phyloP scores from a whole-genome alignment of 2,888 invertebrate genomes.

The Thymelicus lineola region DNA sequence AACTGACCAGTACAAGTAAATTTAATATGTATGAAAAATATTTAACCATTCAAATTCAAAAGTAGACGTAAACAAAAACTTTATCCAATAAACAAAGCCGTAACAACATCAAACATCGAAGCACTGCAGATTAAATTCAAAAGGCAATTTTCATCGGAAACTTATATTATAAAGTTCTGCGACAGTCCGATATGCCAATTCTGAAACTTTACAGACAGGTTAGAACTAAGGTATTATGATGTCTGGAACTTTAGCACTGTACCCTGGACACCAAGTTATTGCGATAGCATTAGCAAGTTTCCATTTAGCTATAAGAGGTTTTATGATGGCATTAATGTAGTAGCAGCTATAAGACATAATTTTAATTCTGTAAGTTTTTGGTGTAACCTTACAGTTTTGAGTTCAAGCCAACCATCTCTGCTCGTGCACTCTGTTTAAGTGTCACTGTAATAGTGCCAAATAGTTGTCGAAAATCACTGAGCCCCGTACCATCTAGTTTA shows the following conservation, averaged over 20 bases:
- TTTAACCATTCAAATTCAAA: neutral
- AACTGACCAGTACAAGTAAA: too few species aligned
- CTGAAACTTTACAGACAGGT: slow-evolving; percentile 49
- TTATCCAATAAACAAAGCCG: slow-evolving; percentile 28
- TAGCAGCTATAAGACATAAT: neutral
- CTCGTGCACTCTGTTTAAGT: too few species aligned
- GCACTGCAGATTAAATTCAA: slow-evolving; percentile 31
- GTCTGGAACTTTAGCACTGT: slow-evolving; percentile 26
- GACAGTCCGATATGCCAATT: slow-evolving; percentile 50
- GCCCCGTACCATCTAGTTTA: too few species aligned
- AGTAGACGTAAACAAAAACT: slow-evolving; percentile 23
- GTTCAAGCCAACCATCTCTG: too few species aligned
- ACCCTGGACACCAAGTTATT: slow-evolving; percentile 7
- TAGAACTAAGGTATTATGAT: slow-evolving; percentile 23
- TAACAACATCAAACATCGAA: slow-evolving; percentile 26
- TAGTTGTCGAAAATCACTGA: too few species aligned
- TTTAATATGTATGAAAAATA: too few species aligned
- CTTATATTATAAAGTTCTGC: slow-evolving; percentile 36
- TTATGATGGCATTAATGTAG: neutral
- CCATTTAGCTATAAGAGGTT: neutral
- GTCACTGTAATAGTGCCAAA: too few species aligned
- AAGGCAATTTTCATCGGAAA: slow-evolving; percentile 33
- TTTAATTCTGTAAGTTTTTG: neutral
- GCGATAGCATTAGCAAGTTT: neutral
- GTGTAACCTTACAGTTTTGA: too few species aligned